Conservation (phyloP, 2,888 invertebrate species). For the Pristionchus maxplancki region DNA sequence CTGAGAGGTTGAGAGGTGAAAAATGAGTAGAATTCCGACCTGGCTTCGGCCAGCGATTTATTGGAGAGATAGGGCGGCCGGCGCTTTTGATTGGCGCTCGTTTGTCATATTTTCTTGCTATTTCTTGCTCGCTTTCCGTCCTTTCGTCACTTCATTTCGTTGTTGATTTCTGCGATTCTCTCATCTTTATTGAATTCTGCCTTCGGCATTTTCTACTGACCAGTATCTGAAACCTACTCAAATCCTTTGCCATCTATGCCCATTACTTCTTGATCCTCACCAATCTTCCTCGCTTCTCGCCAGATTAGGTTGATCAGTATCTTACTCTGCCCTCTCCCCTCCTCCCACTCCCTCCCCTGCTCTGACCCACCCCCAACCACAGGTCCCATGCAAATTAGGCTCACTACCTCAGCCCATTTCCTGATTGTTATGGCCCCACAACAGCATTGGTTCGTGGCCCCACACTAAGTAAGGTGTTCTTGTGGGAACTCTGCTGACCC, state of each 20-base stretch:
- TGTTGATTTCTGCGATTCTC: neutral
- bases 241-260: too few species aligned
- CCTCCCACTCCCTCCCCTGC: neutral
- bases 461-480: neutral
- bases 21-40: neutral
- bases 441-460: neutral
- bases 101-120: neutral
- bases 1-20: neutral
- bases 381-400: slow-evolving; percentile 13
- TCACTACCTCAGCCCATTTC: neutral
- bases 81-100: neutral
- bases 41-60: neutral
- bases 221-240: neutral
- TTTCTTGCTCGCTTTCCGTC: neutral
- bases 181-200: neutral
- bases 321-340: neutral
- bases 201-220: neutral
- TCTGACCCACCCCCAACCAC: neutral
- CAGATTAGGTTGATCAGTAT: neutral
- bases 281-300: neutral
- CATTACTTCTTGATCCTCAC: neutral
- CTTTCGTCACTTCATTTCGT: neutral
- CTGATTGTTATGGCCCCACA: neutral
- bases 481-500: neutral
- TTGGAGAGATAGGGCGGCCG: neutral